These are phyloP conservation scores for Phrynosoma platyrhinos DNA, from an alignment of 2,113 vertebrate genomes.

Conservation along the genomic window DNA sequence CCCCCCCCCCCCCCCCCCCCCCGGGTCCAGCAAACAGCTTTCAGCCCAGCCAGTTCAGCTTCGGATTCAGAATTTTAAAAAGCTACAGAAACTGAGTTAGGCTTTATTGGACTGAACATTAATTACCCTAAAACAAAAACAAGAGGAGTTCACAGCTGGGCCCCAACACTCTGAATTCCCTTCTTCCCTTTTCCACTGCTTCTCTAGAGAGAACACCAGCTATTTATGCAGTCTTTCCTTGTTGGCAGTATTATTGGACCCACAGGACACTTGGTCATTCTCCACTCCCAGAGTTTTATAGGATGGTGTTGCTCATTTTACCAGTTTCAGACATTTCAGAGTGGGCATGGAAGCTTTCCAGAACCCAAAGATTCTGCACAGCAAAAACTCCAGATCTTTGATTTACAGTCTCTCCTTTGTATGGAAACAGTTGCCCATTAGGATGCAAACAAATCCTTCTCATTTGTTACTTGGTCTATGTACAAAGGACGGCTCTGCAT, in stretches of 20 bases:
- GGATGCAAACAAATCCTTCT: fast-evolving
- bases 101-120: slow-evolving; percentile 69
- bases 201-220: slow-evolving; percentile 43
- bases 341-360: background rate
- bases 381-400: background rate
- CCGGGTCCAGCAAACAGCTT: background rate
- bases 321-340: background rate
- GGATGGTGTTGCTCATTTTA: background rate
- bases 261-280: background rate
- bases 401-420: background rate
- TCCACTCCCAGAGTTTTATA: slow-evolving; percentile 1
- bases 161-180: slow-evolving; percentile 59
- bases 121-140: slow-evolving; percentile 77
- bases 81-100: slow-evolving; percentile 62
- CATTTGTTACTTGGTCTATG: fast-evolving
- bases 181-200: slow-evolving; percentile 56
- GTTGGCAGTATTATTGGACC: background rate
- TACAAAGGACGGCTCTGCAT: fast-evolving
- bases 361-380: background rate
- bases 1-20: too few species aligned
- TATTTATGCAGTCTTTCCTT: slow-evolving; percentile 52
- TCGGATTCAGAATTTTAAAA: slow-evolving; percentile 55
- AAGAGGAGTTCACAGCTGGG: slow-evolving; percentile 67
- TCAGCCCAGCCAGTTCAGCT: slow-evolving; percentile 33
- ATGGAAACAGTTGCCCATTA: background rate